A percentile compares a stretch with the other conserved stretches of the same genome.
phyloP scores from a whole-genome alignment of 1,140 invertebrate species.

The Drosophila fuyamai region DNA sequence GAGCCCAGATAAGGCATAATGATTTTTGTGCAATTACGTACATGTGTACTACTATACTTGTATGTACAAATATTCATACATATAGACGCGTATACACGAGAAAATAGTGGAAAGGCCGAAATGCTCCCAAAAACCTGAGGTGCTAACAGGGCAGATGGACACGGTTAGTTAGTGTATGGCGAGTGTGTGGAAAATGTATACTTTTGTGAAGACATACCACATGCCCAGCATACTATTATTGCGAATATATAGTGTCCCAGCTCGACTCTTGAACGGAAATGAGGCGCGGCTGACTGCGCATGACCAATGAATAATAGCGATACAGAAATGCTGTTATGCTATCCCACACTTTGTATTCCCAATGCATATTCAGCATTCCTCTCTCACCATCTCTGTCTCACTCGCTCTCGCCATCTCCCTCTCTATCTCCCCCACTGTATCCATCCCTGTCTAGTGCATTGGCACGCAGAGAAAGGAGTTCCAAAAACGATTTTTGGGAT shows the following conservation, averaged over 20 bases:
- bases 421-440: neutral
- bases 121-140: too few relatives aligned
- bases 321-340: constrained; percentile 58
- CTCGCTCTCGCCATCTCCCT: neutral
- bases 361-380: constrained; percentile 20
- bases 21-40: constrained; percentile 3
- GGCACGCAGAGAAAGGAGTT: constrained; percentile 10
- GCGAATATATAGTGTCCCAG: constrained; percentile 21
- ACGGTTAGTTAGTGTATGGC: neutral
- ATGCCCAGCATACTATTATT: constrained; percentile 40
- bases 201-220: constrained; percentile 5
- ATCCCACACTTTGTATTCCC: constrained; percentile 31
- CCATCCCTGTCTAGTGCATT: constrained; percentile 1
- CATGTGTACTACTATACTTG: too few relatives aligned
- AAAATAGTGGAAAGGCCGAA: neutral
- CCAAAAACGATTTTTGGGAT: constrained; percentile 1
- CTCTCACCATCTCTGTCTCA: neutral
- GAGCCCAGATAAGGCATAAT: neutral
- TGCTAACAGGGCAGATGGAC: neutral
- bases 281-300: constrained; percentile 64
- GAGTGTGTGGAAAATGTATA: constrained; percentile 16
- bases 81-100: neutral
- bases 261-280: constrained; percentile 15
- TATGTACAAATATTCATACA: neutral
- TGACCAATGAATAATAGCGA: constrained; percentile 68